Base-by-base conservation (phyloP, 2,113 vertebrate species). In the Prionailurus viverrinus region DNA sequence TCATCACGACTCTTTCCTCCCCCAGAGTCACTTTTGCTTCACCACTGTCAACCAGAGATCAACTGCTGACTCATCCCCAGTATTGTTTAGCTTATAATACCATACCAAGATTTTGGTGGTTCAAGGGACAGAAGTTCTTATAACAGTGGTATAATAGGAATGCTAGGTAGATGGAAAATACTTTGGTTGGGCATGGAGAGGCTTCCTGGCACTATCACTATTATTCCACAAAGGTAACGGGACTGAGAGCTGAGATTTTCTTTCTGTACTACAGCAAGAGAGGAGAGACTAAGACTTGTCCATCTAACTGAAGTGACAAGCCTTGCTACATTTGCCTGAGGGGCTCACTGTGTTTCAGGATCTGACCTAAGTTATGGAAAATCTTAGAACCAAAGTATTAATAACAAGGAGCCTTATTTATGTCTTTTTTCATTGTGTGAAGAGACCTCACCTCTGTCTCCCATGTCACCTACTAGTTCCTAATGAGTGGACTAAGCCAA, bases 301-400 rank as follows among this genome's bases (percentile, higher is more conserved):
- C 41, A 7, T 29, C 55, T 79, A 80, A 96, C 29, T 82, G 53
- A 80, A 79, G 10, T 8, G 69, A 29, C 39, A 55, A 76, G 9
- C 29, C 69, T 93, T 33, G 10, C 78, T 89, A 5, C 3, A 7
- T 73, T 96, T 93, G 55, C 45, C 58, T 96, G 5, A 19, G 73
- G 27, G 14, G 27, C 25, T 88, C 33, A 23, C 41, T 91, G 25
- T 68, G 53, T 96, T 85, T 88, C 80, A 68, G 27, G 1, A 23
- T 85, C 69, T 96, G 86, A 97, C n/a, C n/a, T 87, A 53, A 36
- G 23, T 4, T 68, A n/a, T 63, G 65, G 69, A 90, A 84, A 96
- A 48, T 71, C 41, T 96, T 63, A 73, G 66, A 89, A 92, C 29
- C 58, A 85, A 65, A 21, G 84, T 29, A 65, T 78, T 78, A 76